These are phyloP conservation scores for Montipora capricornis DNA, from an alignment of 64 coral and sea anemone species.

Conservation along the genomic window DNA sequence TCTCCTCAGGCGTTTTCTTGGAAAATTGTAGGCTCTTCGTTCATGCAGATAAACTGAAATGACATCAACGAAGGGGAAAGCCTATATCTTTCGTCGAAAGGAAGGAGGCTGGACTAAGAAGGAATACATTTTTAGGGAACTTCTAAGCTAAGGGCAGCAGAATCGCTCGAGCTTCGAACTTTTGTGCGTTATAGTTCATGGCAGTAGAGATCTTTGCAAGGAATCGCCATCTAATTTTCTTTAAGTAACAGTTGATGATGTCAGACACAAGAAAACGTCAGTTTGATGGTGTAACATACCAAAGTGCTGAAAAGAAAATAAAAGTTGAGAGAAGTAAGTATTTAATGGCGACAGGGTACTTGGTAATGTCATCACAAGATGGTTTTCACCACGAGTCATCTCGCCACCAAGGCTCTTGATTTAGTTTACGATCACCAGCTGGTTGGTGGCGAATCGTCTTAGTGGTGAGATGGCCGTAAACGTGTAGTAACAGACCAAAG, in stretches of 20 bases:
- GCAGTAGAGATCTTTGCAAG: neutral
- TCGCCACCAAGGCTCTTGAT: too few species aligned
- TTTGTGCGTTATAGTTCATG: neutral
- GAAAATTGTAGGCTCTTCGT: constrained; percentile 1
- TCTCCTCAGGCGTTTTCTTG: neutral
- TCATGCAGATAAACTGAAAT: too few species aligned
- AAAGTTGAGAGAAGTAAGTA: constrained; percentile 24
- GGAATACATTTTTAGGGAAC: neutral
- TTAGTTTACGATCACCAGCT: too few species aligned
- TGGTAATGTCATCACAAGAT: too few species aligned
- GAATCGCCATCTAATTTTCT: neutral
- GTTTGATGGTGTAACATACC: neutral
- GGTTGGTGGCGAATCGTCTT: too few species aligned
- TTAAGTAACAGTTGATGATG: neutral
- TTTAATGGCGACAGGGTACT: neutral
- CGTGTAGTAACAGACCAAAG: too few species aligned
- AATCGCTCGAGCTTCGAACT: neutral
- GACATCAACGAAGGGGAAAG: too few species aligned
- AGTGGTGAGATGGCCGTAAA: too few species aligned
- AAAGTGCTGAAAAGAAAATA: neutral
- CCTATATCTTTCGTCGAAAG: too few species aligned
- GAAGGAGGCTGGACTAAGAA: neutral
- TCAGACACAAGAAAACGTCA: neutral
- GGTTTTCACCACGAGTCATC: too few species aligned
- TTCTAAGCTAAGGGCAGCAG: neutral